Conservation (phyloP, 2,888 invertebrate species). For the Dicyrtoma fusca region DNA sequence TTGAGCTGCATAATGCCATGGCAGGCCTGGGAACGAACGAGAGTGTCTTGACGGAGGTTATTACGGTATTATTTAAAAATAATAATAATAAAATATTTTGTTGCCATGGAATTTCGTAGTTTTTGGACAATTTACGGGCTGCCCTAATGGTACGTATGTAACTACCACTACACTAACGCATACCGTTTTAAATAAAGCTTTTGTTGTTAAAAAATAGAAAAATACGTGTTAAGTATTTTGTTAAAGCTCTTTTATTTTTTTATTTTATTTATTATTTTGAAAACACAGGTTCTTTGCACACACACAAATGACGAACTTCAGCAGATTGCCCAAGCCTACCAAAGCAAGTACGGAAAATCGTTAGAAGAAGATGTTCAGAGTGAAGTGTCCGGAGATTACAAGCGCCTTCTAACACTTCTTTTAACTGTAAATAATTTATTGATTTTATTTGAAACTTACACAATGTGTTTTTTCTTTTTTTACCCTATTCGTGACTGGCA, state of each 20-base stretch:
- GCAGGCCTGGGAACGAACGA: constrained; percentile 59
- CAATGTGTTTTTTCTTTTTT: not conserved
- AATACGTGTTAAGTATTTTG: not conserved
- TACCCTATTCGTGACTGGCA: not conserved
- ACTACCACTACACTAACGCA: not conserved
- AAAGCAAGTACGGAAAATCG: constrained; percentile 60
- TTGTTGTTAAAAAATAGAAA: not conserved
- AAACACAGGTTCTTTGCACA: constrained; percentile 63
- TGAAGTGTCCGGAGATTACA: constrained; percentile 78
- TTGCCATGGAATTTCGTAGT: too few species aligned
- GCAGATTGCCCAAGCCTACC: constrained; percentile 68
- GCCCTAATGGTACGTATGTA: not conserved
- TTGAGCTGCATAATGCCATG: constrained; percentile 60
- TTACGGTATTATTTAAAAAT: constrained; percentile 13
- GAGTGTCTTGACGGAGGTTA: constrained; percentile 58
- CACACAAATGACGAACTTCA: constrained; percentile 70
- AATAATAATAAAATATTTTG: not conserved
- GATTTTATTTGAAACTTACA: not conserved
- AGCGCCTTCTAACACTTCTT: constrained; percentile 73
- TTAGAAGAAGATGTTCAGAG: constrained; percentile 75
- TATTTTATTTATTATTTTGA: not conserved
- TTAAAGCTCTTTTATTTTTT: not conserved
- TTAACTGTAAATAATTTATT: constrained; percentile 64
- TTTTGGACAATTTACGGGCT: not conserved
- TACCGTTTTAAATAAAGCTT: not conserved